Evolutionary conservation across 2,888 invertebrate genomes (phyloP).

Genomic region (Phragmatobia fuliginosa): DNA sequence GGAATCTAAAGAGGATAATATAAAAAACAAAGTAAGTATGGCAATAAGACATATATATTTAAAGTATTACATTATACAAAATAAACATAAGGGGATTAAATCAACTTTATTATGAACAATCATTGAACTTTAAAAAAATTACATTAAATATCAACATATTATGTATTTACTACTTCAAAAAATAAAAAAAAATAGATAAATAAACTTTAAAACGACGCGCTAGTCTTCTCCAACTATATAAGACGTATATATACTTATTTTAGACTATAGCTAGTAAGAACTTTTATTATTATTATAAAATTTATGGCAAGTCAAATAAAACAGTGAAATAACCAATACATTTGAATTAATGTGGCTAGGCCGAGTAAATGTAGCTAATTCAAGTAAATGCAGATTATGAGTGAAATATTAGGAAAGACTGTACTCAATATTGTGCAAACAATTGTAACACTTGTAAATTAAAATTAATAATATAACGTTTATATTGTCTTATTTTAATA

Average conservation of each 20-base stretch:
- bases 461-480: not conserved
- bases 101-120: not conserved
- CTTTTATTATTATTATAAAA: slow-evolving; percentile 32
- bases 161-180: slow-evolving; percentile 13
- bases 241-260: slow-evolving; percentile 24
- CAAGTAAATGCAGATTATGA: not conserved
- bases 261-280: slow-evolving; percentile 53
- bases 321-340: not conserved
- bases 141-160: slow-evolving; percentile 14
- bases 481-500: not conserved
- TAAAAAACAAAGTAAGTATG: not conserved
- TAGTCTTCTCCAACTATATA: slow-evolving; percentile 44
- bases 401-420: not conserved
- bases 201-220: slow-evolving; percentile 65
- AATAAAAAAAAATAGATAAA: slow-evolving; percentile 70
- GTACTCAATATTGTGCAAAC: not conserved
- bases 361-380: slow-evolving; percentile 1
- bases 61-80: not conserved
- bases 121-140: not conserved
- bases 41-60: not conserved
- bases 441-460: too few species aligned
- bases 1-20: too few species aligned
- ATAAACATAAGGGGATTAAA: not conserved
- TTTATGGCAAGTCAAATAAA: slow-evolving; percentile 19
- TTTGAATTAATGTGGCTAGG: slow-evolving; percentile 3